Conservation (phyloP, 2,888 invertebrate species). For the Sialis fuliginosa region DNA sequence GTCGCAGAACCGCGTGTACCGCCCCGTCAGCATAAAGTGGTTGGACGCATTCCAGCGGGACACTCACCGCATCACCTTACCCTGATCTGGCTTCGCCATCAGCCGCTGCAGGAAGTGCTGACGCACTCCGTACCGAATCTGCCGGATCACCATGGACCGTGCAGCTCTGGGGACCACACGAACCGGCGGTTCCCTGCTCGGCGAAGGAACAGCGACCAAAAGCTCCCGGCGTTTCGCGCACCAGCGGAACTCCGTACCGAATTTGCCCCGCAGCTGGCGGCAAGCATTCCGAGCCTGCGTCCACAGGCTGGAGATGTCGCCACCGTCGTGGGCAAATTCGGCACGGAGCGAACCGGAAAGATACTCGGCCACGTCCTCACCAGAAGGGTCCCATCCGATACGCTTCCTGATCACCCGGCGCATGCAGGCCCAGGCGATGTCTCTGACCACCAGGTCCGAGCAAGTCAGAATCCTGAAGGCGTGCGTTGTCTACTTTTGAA, state of each 20-base stretch:
- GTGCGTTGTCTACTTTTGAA: too few relatives aligned
- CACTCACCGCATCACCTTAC: slow-evolving; percentile 13
- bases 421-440: too few relatives aligned
- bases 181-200: neutral
- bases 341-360: too few relatives aligned
- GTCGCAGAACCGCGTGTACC: slow-evolving; percentile 18
- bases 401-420: too few relatives aligned
- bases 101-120: slow-evolving; percentile 2
- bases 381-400: too few relatives aligned
- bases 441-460: too few relatives aligned
- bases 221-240: slow-evolving; percentile 6
- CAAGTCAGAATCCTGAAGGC: too few relatives aligned
- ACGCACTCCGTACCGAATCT: neutral
- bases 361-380: too few relatives aligned
- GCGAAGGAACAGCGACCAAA: slow-evolving; percentile 7
- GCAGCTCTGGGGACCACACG: neutral
- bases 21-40: slow-evolving; percentile 15
- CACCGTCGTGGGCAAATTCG: slow-evolving; percentile 8
- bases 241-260: slow-evolving; percentile 12
- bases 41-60: slow-evolving; percentile 10
- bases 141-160: slow-evolving; percentile 2
- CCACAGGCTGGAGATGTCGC: slow-evolving; percentile 11
- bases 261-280: slow-evolving; percentile 3
- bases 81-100: slow-evolving; percentile 13
- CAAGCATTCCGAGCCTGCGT: slow-evolving; percentile 11